Evolutionary conservation across 2,113 vertebrate species (phyloP), one percentile per base, ranked within the genome.

Genomic region (Syngnathus typhle): DNA sequence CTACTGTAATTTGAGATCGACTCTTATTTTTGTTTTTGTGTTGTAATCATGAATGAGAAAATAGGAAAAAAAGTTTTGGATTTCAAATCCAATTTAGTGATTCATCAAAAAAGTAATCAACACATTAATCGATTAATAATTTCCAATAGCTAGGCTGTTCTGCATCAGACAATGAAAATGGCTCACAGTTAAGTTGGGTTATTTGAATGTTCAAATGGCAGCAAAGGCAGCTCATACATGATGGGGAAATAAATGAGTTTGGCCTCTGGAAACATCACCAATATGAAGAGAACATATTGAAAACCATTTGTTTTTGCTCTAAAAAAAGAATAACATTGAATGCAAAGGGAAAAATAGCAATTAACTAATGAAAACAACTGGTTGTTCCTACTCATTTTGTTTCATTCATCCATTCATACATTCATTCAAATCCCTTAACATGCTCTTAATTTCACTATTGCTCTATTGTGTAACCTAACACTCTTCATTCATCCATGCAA

Each of bases 181-280:
- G 75, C 82, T 74, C 61, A 59, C 61, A 43, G 43, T 49, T 71
- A 82, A 79, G 73, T 74, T 80, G 71, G 77, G 55, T 70, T 65
- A 68, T 78, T 84, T 77, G 69, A 73, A 82, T 87, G 84, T 88
- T 88, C 87, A 80, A 82, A 71, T 76, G 86, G 80, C 70, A 47
- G 79, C 83, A 83, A 85, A 82, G 16, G 64, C 71, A 79, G 69
- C 81, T 85, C 85, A 82, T 87, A 78, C 82, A 85, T 82, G 76
- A 85, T 64, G 76, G 67, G 82, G 85, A 81, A 83, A 84, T 75
- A 84, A 89, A 87, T 87, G 85, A 82, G 77, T 77, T 74, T 64
- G 76, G 64, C 73, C 75, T 77, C 68, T 72, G 67, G 82, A 86
- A 85, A 82, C 73, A 68, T 73, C 60, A 70, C 68, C 65, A 64